Evolutionary conservation across 1,140 invertebrate species (phyloP).

Genomic region (Drosophila equinoxialis): DNA sequence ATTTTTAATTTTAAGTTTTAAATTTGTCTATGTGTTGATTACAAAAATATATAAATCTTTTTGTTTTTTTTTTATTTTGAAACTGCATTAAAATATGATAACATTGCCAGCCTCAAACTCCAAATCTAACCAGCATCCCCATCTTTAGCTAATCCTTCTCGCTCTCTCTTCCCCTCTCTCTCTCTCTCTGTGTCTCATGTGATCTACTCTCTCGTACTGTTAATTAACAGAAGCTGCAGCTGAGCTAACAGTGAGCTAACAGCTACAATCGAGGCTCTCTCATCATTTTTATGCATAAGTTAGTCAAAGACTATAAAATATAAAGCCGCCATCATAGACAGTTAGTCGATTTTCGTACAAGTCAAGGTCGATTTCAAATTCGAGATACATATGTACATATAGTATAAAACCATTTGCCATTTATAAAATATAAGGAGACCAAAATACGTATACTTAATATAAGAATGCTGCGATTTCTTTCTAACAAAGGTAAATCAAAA

Average conservation of each 20-base stretch:
- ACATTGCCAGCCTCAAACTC: not conserved
- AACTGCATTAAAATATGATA: conserved; percentile 4
- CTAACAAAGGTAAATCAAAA: not conserved
- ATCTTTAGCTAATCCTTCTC: not conserved
- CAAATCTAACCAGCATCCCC: not conserved
- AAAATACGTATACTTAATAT: conserved; percentile 7
- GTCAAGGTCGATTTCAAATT: not conserved
- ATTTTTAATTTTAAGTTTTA: not conserved
- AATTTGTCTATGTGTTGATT: no score
- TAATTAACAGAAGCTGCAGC: not conserved
- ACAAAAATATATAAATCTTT: not conserved
- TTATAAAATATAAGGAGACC: not conserved
- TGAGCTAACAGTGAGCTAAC: conserved; percentile 1
- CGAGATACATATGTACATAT: no score
- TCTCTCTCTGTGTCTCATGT: conserved; percentile 9
- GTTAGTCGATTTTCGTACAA: conserved; percentile 4
- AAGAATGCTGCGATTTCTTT: not conserved
- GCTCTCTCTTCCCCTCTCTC: not conserved
- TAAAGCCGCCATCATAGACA: not conserved
- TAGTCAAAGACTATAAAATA: conserved; percentile 12
- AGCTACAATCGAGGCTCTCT: not conserved
- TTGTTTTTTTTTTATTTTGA: not conserved
- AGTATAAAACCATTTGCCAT: not conserved
- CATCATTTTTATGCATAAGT: not conserved
- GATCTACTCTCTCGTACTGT: not conserved